Base-by-base conservation (phyloP, 2,113 vertebrate species). In the Daboia siamensis region DNA sequence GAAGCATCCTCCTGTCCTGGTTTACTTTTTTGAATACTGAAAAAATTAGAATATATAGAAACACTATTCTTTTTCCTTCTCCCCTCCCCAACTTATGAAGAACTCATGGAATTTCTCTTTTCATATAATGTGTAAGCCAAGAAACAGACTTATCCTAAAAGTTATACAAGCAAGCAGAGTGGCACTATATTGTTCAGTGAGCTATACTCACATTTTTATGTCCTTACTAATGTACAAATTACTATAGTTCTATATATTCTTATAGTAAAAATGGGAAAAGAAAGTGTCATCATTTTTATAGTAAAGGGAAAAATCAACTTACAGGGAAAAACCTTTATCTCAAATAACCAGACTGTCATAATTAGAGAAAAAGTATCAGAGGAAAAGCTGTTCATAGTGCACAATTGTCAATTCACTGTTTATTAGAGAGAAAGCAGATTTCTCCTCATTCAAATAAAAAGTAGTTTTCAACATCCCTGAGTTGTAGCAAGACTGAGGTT, bases 11-110 rank as follows among this genome's bases (percentile, higher is more conserved):
- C 29, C 92, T 93, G 46, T 93, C 92, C 51, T 87, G 93, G 87
- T 48, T 96, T 0, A 64, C 52, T 91, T 9, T 86, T 69, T 39
- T 95, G 94, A 91, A 91, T 80, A 92, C 97, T 97, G 94, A 95
- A 95, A 90, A 94, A 89, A 93, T 26, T 44, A 93, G 88, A 91
- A 94, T 4, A 59, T 44, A 3, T 10, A 56, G 6, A 57, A 13
- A 89, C 26, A 89, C 23, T 92, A 92, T 59, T 29, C 12, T 90
- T 39, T 21, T 61, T 2, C 20, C 54, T 39, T 13, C 17, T 39
- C 26, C 51, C 2, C 11, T n/a, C 29, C 54, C 26, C 23, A 24
- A 33, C n/a, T 54, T 13, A 69, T 54, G n/a, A 21, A 52, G 3
- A 21, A 87, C 10, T 87, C 12, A 7, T 91, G 20, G 8, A 1